phyloP scores from a whole-genome alignment of 2,113 vertebrate genomes.

The Willisornis vidua region DNA sequence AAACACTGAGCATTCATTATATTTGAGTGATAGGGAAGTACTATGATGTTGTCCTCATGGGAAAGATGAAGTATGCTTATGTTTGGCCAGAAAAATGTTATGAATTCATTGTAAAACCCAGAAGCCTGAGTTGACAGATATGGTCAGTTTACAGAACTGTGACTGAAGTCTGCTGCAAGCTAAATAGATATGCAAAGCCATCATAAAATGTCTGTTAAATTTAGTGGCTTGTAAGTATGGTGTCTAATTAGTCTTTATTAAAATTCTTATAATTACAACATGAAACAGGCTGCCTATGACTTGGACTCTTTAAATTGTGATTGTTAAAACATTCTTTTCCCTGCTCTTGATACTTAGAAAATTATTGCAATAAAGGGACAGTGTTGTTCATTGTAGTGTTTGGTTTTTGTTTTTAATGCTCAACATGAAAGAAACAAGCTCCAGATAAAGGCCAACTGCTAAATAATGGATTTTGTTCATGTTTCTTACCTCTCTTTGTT shows the following conservation, averaged over 20 bases:
- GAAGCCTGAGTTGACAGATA: neutral
- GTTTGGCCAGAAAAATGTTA: neutral
- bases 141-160: neutral
- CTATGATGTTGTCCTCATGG: neutral
- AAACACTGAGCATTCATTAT: neutral
- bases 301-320: neutral
- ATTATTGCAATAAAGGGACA: neutral
- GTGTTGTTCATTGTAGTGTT: neutral
- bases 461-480: slow-evolving; percentile 1
- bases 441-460: neutral
- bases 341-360: neutral
- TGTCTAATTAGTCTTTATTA: neutral
- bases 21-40: neutral
- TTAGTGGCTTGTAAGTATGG: neutral
- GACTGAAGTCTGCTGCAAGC: neutral
- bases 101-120: neutral
- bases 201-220: neutral
- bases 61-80: neutral
- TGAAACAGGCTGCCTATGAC: neutral
- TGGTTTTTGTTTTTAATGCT: neutral
- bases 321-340: neutral
- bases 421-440: neutral
- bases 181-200: neutral
- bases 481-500: slow-evolving; percentile 85
- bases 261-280: neutral